Evolutionary conservation across 1,140 invertebrate genomes (phyloP).

Genomic region (Trichogramma pretiosum): DNA sequence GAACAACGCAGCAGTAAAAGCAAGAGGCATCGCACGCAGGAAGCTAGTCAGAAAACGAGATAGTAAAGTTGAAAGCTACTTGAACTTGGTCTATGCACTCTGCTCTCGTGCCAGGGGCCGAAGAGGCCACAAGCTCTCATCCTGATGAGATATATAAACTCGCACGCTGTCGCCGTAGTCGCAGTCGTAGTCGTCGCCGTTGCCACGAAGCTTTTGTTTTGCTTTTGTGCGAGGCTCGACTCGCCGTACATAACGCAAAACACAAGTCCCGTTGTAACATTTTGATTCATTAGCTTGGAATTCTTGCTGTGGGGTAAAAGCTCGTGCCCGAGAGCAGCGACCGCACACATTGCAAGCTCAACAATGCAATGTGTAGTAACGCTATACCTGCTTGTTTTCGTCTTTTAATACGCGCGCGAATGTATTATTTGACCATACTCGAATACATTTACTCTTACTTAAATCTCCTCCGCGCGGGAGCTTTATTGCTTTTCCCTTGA

Average conservation of each 20-base stretch:
- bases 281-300: slow-evolving; percentile 14
- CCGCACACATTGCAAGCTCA: not conserved
- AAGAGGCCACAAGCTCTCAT: too few relatives aligned
- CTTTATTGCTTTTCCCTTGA: not conserved
- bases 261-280: too few relatives aligned
- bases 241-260: too few relatives aligned
- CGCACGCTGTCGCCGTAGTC: not conserved
- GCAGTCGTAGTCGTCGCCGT: not conserved
- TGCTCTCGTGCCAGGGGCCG: too few relatives aligned
- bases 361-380: too few relatives aligned
- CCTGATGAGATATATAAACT: slow-evolving; percentile 16
- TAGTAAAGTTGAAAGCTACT: slow-evolving; percentile 6
- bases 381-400: too few relatives aligned
- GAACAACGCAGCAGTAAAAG: too few relatives aligned
- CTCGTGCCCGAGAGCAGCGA: not conserved
- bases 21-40: too few relatives aligned
- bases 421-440: too few relatives aligned
- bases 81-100: slow-evolving; percentile 1
- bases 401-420: slow-evolving; percentile 1
- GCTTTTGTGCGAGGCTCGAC: not conserved
- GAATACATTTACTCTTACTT: too few relatives aligned
- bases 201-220: not conserved
- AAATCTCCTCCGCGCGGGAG: too few relatives aligned
- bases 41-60: slow-evolving; percentile 1
- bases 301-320: slow-evolving; percentile 5